phyloP scores from a whole-genome alignment of 2,888 invertebrate species.

The Pherbina coryleti region DNA sequence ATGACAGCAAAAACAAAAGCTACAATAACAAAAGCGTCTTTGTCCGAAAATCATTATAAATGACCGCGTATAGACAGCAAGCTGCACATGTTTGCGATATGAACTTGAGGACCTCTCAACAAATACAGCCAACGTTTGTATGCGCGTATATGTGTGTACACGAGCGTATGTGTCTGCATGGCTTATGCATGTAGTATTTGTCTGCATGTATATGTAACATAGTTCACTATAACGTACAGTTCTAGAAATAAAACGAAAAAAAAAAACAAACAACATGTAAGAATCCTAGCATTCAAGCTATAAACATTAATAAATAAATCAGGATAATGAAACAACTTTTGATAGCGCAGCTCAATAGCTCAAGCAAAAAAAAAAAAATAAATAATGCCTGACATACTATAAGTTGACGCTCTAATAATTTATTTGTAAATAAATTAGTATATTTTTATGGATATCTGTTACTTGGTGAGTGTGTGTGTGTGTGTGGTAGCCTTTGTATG shows the following conservation, averaged over 20 bases:
- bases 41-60: constrained; percentile 15
- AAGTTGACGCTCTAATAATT: too few species aligned
- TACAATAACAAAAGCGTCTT: not conserved
- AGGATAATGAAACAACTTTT: constrained; percentile 19
- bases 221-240: too few species aligned
- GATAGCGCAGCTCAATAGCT: not conserved
- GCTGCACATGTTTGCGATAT: not conserved
- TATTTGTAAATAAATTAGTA: not conserved
- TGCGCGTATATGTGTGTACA: not conserved
- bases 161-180: not conserved
- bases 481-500: constrained; percentile 20
- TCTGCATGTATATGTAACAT: too few species aligned
- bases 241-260: too few species aligned
- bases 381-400: too few species aligned
- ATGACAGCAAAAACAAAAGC: not conserved
- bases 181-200: not conserved
- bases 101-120: not conserved
- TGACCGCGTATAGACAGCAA: not conserved
- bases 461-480: constrained; percentile 8
- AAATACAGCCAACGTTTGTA: not conserved
- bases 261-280: not conserved
- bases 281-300: not conserved
- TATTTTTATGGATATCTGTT: constrained; percentile 8
- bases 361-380: not conserved
- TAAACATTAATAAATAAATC: constrained; percentile 20